A percentile compares a stretch with the other conserved stretches of the same genome.
Conservation (phyloP, 2,888 invertebrate genomes). For the Drosophila tripunctata region DNA sequence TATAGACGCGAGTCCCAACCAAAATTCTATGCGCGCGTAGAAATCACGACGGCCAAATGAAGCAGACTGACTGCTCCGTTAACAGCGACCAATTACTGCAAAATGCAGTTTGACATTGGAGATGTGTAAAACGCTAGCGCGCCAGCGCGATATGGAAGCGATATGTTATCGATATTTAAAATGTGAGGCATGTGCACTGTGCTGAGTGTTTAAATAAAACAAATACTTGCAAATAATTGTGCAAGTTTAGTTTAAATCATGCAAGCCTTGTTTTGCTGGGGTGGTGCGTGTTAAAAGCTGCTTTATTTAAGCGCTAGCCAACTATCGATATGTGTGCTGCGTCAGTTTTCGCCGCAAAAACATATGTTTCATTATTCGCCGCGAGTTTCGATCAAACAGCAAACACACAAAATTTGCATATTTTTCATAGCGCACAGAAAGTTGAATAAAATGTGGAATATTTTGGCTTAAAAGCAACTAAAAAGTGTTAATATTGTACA, state of each 20-base stretch:
- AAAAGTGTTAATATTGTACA: neutral
- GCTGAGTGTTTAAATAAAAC: too few relatives aligned
- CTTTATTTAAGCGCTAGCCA: neutral
- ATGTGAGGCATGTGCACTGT: neutral
- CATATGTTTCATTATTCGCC: slow-evolving; percentile 34
- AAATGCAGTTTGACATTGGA: slow-evolving; percentile 23
- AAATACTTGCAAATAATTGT: too few relatives aligned
- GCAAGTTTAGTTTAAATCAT: too few relatives aligned
- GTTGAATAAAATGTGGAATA: slow-evolving; percentile 25
- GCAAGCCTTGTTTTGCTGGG: too few relatives aligned
- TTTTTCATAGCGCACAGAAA: slow-evolving; percentile 22
- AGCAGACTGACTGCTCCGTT: slow-evolving; percentile 57
- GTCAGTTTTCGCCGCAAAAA: slow-evolving; percentile 32
- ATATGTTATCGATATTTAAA: slow-evolving; percentile 5
- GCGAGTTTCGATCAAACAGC: slow-evolving; percentile 51
- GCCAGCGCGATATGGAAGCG: neutral
- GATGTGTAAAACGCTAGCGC: too few relatives aligned
- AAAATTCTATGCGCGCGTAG: slow-evolving; percentile 49
- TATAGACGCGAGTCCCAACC: slow-evolving; percentile 18
- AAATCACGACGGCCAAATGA: slow-evolving; percentile 60
- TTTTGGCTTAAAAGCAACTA: slow-evolving; percentile 3
- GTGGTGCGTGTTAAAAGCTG: neutral
- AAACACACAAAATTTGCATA: slow-evolving; percentile 54
- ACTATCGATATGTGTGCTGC: slow-evolving; percentile 28
- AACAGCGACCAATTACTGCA: slow-evolving; percentile 31